phyloP scores from a whole-genome alignment of 2,797 vertebrate genomes.

The Cyclura pinguis region DNA sequence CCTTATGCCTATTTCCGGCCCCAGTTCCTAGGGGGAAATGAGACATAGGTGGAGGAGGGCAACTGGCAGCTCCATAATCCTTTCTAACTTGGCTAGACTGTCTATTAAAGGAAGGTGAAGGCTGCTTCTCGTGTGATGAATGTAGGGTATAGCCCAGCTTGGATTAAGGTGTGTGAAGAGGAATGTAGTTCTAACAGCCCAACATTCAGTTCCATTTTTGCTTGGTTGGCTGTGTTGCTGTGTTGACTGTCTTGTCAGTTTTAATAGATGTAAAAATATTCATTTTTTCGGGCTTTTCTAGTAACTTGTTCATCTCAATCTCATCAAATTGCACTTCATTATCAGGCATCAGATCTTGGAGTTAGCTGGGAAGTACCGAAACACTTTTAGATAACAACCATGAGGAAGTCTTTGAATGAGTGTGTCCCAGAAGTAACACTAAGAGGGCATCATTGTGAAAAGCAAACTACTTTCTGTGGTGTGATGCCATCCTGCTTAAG shows the following conservation, averaged over 20 bases:
- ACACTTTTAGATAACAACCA: not conserved
- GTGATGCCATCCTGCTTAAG: not conserved
- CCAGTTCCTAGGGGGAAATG: not conserved
- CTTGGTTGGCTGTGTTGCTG: not conserved
- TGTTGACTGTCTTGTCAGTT: not conserved
- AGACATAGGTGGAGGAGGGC: not conserved
- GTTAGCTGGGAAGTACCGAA: not conserved
- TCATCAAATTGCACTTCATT: not conserved
- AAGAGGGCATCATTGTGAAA: not conserved
- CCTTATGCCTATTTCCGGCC: no score
- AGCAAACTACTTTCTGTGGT: not conserved
- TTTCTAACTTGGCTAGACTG: not conserved
- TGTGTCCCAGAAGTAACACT: not conserved
- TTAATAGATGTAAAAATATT: not conserved
- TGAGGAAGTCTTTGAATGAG: not conserved
- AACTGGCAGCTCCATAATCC: not conserved
- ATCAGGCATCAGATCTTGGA: not conserved
- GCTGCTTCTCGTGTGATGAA: not conserved
- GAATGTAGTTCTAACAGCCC: not conserved
- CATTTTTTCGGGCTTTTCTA: not conserved
- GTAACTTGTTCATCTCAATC: not conserved
- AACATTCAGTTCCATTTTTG: not conserved
- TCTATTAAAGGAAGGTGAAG: not conserved
- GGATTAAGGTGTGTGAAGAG: not conserved
- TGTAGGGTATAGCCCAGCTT: not conserved